Base-by-base conservation (phyloP, 2,888 invertebrate species). In the Margaritifera margaritifera region DNA sequence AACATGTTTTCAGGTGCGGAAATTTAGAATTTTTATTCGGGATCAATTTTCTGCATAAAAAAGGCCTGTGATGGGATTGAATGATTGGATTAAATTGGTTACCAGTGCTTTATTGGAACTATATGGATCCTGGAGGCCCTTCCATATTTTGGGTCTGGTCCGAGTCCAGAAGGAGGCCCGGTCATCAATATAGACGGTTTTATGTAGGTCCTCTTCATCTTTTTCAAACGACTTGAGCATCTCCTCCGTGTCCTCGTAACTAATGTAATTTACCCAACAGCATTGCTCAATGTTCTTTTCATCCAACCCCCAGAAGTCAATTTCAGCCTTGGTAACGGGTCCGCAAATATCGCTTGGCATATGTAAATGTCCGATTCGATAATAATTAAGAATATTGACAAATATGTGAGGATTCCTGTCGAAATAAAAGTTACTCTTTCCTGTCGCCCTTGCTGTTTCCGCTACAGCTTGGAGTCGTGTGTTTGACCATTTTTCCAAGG, bases 221-320 rank as follows among this genome's bases (percentile, higher is more conserved):
- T 69, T 68, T 55, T 84, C 78, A 66, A 83, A 84, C 63, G 75
- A 72, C 31, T 76, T 75, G 22, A 83, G 68, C 75, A 79, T 77
- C 18, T 75, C 77, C 65, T 75, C 72, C 6, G 80, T 80, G 22
- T 79, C 80, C 61, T 81, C 78, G 57, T 80, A 80, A 57, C 77
- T 79, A 22, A 81, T 84, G 63, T 86, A 86, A 51, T 79, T 78
- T 31, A 84, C 80, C 84, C 84, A 83, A 61, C 86, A 86, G 69
- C 86, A 86, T 22, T 80, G 77, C 53, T 84, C 79, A 11, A 86
- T 84, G 54, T 81, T 77, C 22, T 81, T 78, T 56, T 86, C 86
- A 51, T 82, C 80, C 11, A 86, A 77, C 58, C 80, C 80, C 86
- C 86, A 86, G 69, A 80, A 86, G 53, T 81, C 79, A 11, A 86